Evolutionary conservation across 92 coral and sea anemone species (phyloP).

Genomic region (Ricordea florida): DNA sequence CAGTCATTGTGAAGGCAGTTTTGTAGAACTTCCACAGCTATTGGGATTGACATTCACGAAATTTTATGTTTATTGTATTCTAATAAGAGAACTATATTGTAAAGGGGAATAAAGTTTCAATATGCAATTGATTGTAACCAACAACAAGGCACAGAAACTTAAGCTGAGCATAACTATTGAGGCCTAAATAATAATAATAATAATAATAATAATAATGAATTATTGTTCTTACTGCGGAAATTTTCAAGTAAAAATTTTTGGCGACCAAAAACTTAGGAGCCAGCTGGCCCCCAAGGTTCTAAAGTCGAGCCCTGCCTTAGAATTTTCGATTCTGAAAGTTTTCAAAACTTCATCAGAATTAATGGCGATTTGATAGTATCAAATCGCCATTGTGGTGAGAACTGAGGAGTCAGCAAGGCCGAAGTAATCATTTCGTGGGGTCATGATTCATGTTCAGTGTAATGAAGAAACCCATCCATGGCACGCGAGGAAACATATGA

Average conservation of each 20-base stretch:
- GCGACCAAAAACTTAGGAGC: slow-evolving; percentile 25
- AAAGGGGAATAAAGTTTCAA: not conserved
- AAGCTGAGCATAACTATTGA: slow-evolving; percentile 31
- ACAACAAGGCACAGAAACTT: slow-evolving; percentile 24
- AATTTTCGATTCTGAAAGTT: no score
- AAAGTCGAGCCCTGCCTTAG: no score
- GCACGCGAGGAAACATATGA: no score
- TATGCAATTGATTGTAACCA: not conserved
- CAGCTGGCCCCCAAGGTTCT: no score
- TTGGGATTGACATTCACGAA: slow-evolving; percentile 2
- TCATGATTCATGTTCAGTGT: no score
- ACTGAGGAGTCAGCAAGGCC: no score
- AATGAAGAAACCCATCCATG: no score
- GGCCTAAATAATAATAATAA: slow-evolving; percentile 40
- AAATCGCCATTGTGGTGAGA: no score
- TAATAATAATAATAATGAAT: slow-evolving; percentile 16
- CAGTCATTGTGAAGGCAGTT: slow-evolving; percentile 4
- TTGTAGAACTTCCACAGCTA: slow-evolving; percentile 3
- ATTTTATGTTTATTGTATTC: slow-evolving; percentile 1
- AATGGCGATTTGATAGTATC: no score
- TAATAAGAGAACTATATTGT: slow-evolving; percentile 1
- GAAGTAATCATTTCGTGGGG: no score
- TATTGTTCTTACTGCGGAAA: slow-evolving; percentile 10
- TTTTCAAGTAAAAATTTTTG: not conserved
- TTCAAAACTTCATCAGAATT: no score